Base-by-base conservation (phyloP, 2,888 invertebrate species). In the Cepaea hortensis region DNA sequence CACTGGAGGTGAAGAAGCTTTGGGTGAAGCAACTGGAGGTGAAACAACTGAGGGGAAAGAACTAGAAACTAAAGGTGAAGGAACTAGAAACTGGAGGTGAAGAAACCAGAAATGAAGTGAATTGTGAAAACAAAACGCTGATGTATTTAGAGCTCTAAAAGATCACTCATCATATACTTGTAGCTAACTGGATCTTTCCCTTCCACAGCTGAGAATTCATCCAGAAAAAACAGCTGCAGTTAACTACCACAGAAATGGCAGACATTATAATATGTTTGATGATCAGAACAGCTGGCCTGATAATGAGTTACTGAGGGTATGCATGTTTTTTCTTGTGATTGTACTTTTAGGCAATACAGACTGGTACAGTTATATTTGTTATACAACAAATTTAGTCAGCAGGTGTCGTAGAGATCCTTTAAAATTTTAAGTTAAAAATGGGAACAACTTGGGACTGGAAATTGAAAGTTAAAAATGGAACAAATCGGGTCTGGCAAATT, bases 231-330 rank as follows among this genome's bases (percentile, higher is more conserved):
- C 90, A 20, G 73, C 87, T n/a, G 46, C 82, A 3, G 62, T 82
- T 48, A 48, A 65, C 11, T 81, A 81, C 81, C 85, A 85, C 55
- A 50, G 20, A n/a, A 85, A 79, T 61, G 77, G 70, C 2, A 72
- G 72, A 3, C 88, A 88, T 79, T 91, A 90, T 86, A 91, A 92
- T 81, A 89, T 90, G 88, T 55, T 89, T 20, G 68, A 81, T 23
- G 46, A 46, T n/a, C 84, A 86, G 2, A 61, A 62, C 3, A 81
- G 77, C 61, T 98, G 98, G 98, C 97, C 98, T 94, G 98, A 98
- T 0, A 95, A 98, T 86, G 98, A 97, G 93, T 95, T 98, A 83
- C 95, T 98, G 1, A 98, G 98, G 96, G 98, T 97, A 95, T 92
- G 90, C 86, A 48, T 73, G 6, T 23, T 18, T 13, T 23, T 3